These are phyloP conservation scores for Dasypogon diadema DNA, from an alignment of 2,888 invertebrate genomes.

Conservation along the genomic window DNA sequence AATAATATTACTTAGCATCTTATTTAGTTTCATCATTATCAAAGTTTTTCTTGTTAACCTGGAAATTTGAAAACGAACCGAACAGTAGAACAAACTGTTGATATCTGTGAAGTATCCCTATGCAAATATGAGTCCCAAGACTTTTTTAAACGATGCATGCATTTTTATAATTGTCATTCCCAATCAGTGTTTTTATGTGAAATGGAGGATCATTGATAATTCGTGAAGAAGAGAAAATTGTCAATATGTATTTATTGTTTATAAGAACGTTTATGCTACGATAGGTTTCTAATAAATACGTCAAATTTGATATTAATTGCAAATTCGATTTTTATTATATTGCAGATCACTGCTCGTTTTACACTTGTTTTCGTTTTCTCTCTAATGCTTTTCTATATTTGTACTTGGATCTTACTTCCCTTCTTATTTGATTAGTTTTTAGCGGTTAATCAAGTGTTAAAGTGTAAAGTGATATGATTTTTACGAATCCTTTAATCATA, in stretches of 20 bases:
- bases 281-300: background rate
- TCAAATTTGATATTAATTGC: background rate
- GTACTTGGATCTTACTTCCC: background rate
- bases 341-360: background rate
- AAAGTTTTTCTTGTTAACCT: slow-evolving; percentile 49
- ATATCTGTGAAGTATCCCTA: background rate
- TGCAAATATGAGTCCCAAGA: background rate
- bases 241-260: slow-evolving; percentile 28
- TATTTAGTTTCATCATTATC: slow-evolving; percentile 39
- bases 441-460: slow-evolving; percentile 14
- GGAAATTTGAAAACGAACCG: slow-evolving; percentile 19
- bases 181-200: slow-evolving; percentile 12
- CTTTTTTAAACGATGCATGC: slow-evolving; percentile 15
- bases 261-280: slow-evolving; percentile 17
- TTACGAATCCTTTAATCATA: slow-evolving; percentile 20
- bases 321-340: background rate
- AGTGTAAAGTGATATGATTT: slow-evolving; percentile 34
- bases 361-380: background rate
- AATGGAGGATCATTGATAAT: slow-evolving; percentile 11
- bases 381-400: slow-evolving; percentile 1
- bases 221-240: slow-evolving; percentile 14
- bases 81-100: slow-evolving; percentile 6
- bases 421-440: slow-evolving; percentile 12
- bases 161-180: slow-evolving; percentile 34
- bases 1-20: slow-evolving; percentile 45